Base-by-base conservation (phyloP, 2,113 vertebrate genomes). In the Mus spicilegus region DNA sequence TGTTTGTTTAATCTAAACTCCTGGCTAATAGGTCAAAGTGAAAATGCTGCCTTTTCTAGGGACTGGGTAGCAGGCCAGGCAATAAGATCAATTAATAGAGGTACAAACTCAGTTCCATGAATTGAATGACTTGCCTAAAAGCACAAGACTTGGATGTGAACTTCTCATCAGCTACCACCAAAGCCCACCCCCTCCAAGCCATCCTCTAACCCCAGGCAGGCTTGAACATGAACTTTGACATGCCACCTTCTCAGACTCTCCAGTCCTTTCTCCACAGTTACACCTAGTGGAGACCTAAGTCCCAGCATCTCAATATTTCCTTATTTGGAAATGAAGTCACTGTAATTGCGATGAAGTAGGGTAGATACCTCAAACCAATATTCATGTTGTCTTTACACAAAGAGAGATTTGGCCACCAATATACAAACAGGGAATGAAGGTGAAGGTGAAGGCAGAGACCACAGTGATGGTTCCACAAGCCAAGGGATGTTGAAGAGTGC, bases 41-140 rank as follows among this genome's bases (percentile, higher is more conserved):
- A 54, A n/a, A 65, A 58, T 3, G 9, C 46, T 61, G 12, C 2
- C 20, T 51, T 2, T 88, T 89, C 46, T 76, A 7, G 46, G 39
- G 42, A 76, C 56, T 70, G 56, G 51, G 70, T 82, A 24, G 51
- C 67, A 14, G 86, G 78, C 36, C 65, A 65, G 46, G 8, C 46
- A 80, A 33, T n/a, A 56, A 5, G 12, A 61, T 92, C 72, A 67
- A 78, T 91, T 81, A 49, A n/a, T 51, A 33, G n/a, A 87, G 85
- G 5, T 67, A 95, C 85, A 93, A 92, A 93, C 17, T 24, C 80
- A 46, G 24, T 46, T n/a, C 0, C 20, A 84, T 92, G 91, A 92
- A 0, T 89, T 88, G 26, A 65, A n/a, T 9, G 33, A 67, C 9
- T 72, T 67, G 70, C 81, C 63, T 36, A 39, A 24, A 33, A 56